Evolutionary conservation across 2,113 vertebrate genomes (phyloP).

Genomic region (Gopherus flavomarginatus): DNA sequence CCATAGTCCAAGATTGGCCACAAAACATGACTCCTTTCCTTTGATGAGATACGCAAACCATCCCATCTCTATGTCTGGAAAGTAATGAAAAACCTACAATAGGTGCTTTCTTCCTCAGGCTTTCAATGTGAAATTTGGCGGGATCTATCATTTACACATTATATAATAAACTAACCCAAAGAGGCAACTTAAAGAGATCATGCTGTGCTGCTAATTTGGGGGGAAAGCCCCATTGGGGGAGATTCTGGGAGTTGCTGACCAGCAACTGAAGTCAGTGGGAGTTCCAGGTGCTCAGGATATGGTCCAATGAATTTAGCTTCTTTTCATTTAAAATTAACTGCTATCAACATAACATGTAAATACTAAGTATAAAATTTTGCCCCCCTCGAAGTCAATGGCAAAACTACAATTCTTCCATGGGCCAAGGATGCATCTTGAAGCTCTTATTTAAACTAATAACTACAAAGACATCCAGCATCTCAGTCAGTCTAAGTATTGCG

Average conservation of each 20-base stretch:
- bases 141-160: background rate
- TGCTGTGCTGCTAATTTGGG: background rate
- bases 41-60: background rate
- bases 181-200: background rate
- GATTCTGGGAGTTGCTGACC: background rate
- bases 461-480: background rate
- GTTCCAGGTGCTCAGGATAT: rapidly evolving
- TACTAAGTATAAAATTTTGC: background rate
- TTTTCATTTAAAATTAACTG: background rate
- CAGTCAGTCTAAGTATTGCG: background rate
- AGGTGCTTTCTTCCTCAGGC: background rate
- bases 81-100: slow-evolving; percentile 27
- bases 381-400: background rate
- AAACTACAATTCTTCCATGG: background rate
- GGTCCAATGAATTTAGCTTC: background rate
- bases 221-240: background rate
- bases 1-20: slow-evolving; percentile 18
- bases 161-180: background rate
- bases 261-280: background rate
- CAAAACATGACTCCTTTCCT: background rate
- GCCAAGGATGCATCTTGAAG: background rate
- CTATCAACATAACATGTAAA: background rate
- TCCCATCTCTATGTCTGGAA: background rate
- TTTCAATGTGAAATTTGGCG: background rate
- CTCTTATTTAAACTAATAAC: background rate